Conservation (phyloP, 2,113 vertebrate species). For the Nycticebus coucang region DNA sequence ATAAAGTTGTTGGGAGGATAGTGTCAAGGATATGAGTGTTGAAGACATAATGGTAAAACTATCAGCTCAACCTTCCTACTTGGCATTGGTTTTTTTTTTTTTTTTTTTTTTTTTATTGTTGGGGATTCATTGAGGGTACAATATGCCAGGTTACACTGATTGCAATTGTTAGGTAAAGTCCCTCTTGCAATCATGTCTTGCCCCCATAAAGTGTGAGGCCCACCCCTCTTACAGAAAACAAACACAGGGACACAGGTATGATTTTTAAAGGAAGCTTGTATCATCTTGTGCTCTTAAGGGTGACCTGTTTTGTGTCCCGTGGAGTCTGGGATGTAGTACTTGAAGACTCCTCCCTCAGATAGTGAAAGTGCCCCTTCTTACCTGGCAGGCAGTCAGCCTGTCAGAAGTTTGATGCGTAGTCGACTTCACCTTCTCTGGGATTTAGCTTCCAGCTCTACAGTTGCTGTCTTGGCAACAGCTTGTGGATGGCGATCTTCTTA, state of each 20-base stretch:
- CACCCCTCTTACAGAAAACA: neutral
- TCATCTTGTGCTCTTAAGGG: neutral
- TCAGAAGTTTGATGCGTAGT: accelerated
- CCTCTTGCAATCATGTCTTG: too few relatives aligned
- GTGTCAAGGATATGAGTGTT: neutral
- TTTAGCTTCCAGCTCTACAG: neutral
- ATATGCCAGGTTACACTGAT: too few relatives aligned
- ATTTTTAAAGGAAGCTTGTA: neutral
- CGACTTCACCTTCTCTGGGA: neutral
- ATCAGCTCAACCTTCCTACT: neutral
- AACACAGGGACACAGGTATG: neutral
- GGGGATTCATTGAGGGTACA: too few relatives aligned
- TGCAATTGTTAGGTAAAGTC: too few relatives aligned
- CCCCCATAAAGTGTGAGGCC: too few relatives aligned
- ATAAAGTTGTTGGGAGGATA: neutral
- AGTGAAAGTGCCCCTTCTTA: neutral
- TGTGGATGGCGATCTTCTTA: neutral
- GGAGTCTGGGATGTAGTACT: neutral
- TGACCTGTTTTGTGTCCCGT: neutral
- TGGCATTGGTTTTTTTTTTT: neutral
- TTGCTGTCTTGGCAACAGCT: neutral
- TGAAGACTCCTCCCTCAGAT: accelerated
- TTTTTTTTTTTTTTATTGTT: too few relatives aligned
- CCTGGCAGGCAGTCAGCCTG: neutral
- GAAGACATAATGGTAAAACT: neutral